Base-by-base conservation (phyloP, 2,888 invertebrate genomes). In the Stenurella melanura region DNA sequence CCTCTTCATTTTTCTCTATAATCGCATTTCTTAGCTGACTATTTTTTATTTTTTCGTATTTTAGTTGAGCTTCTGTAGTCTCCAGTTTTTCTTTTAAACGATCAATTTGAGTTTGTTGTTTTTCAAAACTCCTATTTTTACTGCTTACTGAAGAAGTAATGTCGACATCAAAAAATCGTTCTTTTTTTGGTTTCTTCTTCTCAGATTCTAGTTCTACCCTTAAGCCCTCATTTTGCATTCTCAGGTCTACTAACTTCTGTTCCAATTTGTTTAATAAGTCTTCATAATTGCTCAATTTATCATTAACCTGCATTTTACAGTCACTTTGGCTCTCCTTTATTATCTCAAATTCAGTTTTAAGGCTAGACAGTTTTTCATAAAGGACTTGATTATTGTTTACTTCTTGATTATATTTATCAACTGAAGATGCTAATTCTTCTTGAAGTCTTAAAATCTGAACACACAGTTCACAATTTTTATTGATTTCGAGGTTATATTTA, bases 71-170 rank as follows among this genome's bases (percentile, higher is more conserved):
- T 67, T 78, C 73, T 58, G 73, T 26, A 12, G 68, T 21, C 30
- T 76, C 73, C 61, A 76, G 26, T 70, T 73, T 77, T 26, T 81
- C 79, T 68, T 78, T 78, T 11, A 85, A 73, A 57, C 80, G 69
- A 9, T 85, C 81, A 17, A 83, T 81, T 11, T 77, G 74, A 9
- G 81, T 64, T 73, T 83, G 80, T 73, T 83, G 83, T 42, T 80
- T 83, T n/a, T 78, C 77, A 72, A 80, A 84, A 69, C 76, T 83
- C 19, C 69, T 73, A 21, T 68, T 78, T 50, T 78, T 80, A 12
- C 6, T 30, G 12, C 18, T 54, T 9, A 54, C 61, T 18, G 50
- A 54, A 34, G 63, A 42, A 60, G 21, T 60, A 18, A 63, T 7
- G 12, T 63, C 63, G 0, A n/a, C 15, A 18, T 63, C 72, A n/a